phyloP scores from a whole-genome alignment of 2,888 invertebrate genomes.

The Parnassius apollo region DNA sequence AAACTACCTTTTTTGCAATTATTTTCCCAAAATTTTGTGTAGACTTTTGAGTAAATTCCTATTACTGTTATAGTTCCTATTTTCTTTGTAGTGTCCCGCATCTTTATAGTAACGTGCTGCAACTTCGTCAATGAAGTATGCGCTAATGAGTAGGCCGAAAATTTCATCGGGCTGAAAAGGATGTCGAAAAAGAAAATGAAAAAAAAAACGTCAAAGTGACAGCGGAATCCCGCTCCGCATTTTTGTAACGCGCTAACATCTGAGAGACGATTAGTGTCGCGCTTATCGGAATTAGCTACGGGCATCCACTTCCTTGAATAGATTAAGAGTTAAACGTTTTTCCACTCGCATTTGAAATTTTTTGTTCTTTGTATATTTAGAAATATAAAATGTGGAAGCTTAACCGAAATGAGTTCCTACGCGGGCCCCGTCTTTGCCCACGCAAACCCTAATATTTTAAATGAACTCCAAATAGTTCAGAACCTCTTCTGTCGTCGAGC shows the following conservation, averaged over 20 bases:
- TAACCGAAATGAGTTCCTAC: too few species aligned
- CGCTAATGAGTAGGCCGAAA: conserved; percentile 20
- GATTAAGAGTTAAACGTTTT: conserved; percentile 35
- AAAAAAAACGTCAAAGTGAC: conserved; percentile 31
- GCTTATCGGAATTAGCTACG: conserved; percentile 61
- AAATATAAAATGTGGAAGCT: background rate
- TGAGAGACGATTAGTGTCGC: conserved; percentile 61
- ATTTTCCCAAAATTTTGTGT: too few species aligned
- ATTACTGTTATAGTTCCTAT: too few species aligned
- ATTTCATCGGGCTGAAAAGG: background rate
- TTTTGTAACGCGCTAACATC: conserved; percentile 52
- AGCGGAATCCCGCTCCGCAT: conserved; percentile 44
- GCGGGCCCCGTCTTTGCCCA: too few species aligned
- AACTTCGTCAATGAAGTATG: conserved; percentile 11
- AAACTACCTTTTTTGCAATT: too few species aligned
- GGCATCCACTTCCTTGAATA: conserved; percentile 60
- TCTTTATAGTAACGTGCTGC: background rate
- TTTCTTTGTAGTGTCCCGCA: too few species aligned
- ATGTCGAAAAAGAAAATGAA: conserved; percentile 26
- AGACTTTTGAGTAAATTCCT: too few species aligned
- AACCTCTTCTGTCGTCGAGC: too few species aligned
- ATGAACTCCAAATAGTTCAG: too few species aligned
- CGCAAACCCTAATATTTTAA: too few species aligned
- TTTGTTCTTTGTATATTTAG: conserved; percentile 11
- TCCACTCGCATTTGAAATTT: conserved; percentile 21